A percentile compares a stretch with the other conserved stretches of the same genome.
phyloP scores from a whole-genome alignment of 1,140 invertebrate genomes.

The Drosophila orosa region DNA sequence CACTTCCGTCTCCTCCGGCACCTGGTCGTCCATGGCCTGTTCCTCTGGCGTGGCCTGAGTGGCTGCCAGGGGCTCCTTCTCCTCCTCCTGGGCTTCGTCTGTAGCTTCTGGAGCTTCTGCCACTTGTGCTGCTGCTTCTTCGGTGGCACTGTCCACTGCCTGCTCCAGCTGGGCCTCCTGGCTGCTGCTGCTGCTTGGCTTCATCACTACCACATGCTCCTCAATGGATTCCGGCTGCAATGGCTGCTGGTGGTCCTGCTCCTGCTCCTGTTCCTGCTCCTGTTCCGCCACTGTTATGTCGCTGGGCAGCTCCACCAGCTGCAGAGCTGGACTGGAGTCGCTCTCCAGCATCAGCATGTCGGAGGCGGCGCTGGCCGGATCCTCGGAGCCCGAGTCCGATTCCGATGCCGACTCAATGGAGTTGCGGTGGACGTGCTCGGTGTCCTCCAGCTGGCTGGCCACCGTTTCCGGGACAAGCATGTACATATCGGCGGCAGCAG shows the following conservation, averaged over 20 bases:
- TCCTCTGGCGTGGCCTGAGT: slow-evolving; percentile 21
- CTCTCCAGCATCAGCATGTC: slow-evolving; percentile 82
- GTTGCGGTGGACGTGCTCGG: slow-evolving; percentile 68
- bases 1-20: slow-evolving; percentile 23
- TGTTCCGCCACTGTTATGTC: slow-evolving; percentile 47
- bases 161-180: slow-evolving; percentile 61
- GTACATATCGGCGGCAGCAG: slow-evolving; percentile 67
- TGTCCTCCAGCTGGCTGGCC: slow-evolving; percentile 65
- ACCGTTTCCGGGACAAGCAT: slow-evolving; percentile 70
- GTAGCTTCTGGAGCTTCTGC: neutral
- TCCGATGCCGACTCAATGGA: slow-evolving; percentile 56
- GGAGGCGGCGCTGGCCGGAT: slow-evolving; percentile 20
- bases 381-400: slow-evolving; percentile 26
- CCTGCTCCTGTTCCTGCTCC: slow-evolving; percentile 13
- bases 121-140: slow-evolving; percentile 21
- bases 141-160: slow-evolving; percentile 45
- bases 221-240: slow-evolving; percentile 52
- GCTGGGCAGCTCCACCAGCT: slow-evolving; percentile 69
- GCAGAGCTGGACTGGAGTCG: slow-evolving; percentile 67
- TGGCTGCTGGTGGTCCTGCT: slow-evolving; percentile 5
- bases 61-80: slow-evolving; percentile 5
- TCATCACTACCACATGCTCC: slow-evolving; percentile 57
- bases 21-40: slow-evolving; percentile 22
- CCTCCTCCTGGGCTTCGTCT: slow-evolving; percentile 1
- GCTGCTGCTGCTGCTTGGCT: slow-evolving; percentile 21